Evolutionary conservation across 1,140 invertebrate species (phyloP), one percentile per base, ranked within the genome.

Genomic region (Kradibia gibbosae): DNA sequence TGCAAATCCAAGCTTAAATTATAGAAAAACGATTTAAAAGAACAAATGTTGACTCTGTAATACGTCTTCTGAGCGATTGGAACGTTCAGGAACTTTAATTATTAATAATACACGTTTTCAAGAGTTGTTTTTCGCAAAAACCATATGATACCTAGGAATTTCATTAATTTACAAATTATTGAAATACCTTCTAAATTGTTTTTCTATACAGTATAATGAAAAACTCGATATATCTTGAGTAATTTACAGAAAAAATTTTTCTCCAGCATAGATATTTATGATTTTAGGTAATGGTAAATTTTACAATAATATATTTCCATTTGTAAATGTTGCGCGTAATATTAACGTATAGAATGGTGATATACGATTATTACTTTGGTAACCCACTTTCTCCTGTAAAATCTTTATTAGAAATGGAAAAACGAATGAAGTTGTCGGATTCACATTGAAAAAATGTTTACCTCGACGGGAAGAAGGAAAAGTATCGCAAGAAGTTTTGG

Each of bases 351-450:
- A 10, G 36, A 20, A 62, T 55, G 1, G 10, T 36, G 25, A 81
- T 75, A 28, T 81, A 75, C 25, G 72, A 81, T 75, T 74, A 81
- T 81, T 74, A 67, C 79, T 62, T 75, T 31, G 25, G 45, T 70
- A 75, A 34, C n/a, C 53, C 31, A 67, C 15, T 53, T 70, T 73
- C 5, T 67, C 48, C n/a, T 50, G 20, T 67, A 73, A 80, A 80
- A 72, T 71, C 80, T 81, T 81, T 81, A 81, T 81, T 81, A 81
- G 80, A 80, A 80, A 65, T 48, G 22, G 71, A 36, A 75, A 71
- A 71, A 76, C 50, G 67, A 62, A 78, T 82, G 74, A 67, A 72
- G 65, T 70, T 72, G 39, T 78, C 67, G 50, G 50, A 34, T 71
- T 60, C 50, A 36, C 28, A 8, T 57, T n/a, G 36, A 77, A 72